A percentile compares a stretch with the other conserved stretches of the same genome.
These are phyloP conservation scores for Regulus satrapa DNA, from an alignment of 2,113 vertebrate genomes.

Conservation along the genomic window DNA sequence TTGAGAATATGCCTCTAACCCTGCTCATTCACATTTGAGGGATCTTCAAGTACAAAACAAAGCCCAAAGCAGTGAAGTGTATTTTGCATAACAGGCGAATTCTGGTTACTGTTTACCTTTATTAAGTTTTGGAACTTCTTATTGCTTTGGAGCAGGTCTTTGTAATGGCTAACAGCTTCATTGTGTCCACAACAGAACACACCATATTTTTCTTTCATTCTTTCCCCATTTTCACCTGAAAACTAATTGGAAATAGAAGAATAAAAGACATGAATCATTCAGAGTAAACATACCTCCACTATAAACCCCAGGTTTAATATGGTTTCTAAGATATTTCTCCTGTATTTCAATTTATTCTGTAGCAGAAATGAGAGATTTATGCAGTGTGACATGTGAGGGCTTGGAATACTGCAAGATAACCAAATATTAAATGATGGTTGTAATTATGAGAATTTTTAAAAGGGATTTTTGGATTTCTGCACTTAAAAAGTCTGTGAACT, in stretches of 20 bases:
- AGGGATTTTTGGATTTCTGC: background rate
- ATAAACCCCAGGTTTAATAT: background rate
- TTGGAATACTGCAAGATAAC: background rate
- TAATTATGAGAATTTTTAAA: background rate
- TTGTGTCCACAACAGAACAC: conserved; percentile 89
- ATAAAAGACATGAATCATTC: background rate
- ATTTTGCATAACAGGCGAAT: background rate
- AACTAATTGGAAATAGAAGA: conserved; percentile 73
- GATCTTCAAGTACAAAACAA: background rate
- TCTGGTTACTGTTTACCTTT: conserved; percentile 73
- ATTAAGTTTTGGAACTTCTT: conserved; percentile 95
- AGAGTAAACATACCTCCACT: background rate
- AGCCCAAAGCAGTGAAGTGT: background rate
- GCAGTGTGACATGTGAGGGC: background rate
- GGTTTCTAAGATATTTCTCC: background rate
- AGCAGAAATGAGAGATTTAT: background rate
- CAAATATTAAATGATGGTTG: background rate
- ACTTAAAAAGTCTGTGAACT: background rate
- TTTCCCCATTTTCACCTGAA: conserved; percentile 88
- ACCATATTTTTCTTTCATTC: conserved; percentile 87
- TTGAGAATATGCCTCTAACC: rapidly evolving
- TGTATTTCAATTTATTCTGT: background rate
- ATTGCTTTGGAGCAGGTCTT: conserved; percentile 88
- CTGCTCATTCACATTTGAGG: background rate
- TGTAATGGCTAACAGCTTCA: conserved; percentile 88